Base-by-base conservation (phyloP, 1,140 invertebrate species). In the Potamilus streckersoni region DNA sequence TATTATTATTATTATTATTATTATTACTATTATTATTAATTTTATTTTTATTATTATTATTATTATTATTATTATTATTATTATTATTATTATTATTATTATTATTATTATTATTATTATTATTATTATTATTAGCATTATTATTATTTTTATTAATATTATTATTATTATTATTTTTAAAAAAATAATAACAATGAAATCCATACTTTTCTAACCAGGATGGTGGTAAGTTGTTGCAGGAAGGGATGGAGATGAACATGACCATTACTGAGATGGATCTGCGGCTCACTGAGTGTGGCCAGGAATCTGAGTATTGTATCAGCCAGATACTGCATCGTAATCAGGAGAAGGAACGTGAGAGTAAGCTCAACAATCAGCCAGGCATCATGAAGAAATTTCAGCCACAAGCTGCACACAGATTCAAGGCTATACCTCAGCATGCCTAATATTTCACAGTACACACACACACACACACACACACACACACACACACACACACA, bases 241-340 rank as follows among this genome's bases (percentile, higher is more conserved):
- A 90, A 77, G 87, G 85, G 11, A 89, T 90, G 86, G 87, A 88
- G 69, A 85, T 88, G 56, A 90, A 90, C 78, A 83, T 82, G 8
- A 88, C 85, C 13, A 85, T 90, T 38, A 86, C 85, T 2, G 63
- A 83, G 56, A 85, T 90, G 82, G 90, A 90, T 74, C 82, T 90
- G 13, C 76, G 89, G 20, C 81, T 90, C 56, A 90, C 90, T 5
- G 88, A 90, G 27, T 89, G 87, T 73, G 89, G 89, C 16, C 85
- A 89, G 73, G 89, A 90, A 73, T 85, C 88, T 1, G 89, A 90
- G 64, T 90, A 88, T 78, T 85, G 84, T 69, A 90, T 90, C 74
- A 87, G 87, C 78, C 88, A 90, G 75, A 86, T 86, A 19, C 80
- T 90, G 20, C 80, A 87, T 61, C 76, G 80, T 13, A 90, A 90